These are phyloP conservation scores for Podarcis siculus DNA, from an alignment of 2,797 vertebrate genomes.

Conservation along the genomic window DNA sequence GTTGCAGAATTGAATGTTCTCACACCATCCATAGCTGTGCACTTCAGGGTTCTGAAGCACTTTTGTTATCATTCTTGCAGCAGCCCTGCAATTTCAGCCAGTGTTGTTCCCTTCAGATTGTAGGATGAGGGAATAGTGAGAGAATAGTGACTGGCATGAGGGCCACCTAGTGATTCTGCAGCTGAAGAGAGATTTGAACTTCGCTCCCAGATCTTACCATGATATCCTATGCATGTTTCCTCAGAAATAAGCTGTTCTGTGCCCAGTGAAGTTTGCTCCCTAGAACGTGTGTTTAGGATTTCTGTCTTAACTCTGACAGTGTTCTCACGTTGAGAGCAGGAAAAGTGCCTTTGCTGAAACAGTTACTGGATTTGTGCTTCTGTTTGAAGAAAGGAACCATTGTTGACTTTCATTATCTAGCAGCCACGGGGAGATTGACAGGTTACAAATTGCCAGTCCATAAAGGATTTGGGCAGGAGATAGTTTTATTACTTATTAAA, in stretches of 20 bases:
- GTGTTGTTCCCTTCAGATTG: background rate
- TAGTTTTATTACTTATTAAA: slow-evolving; percentile 62
- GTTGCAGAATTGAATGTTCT: background rate
- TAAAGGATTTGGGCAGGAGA: slow-evolving; percentile 63
- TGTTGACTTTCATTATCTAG: slow-evolving; percentile 73
- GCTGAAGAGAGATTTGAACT: background rate
- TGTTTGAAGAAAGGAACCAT: slow-evolving; percentile 75
- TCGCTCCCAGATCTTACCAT: background rate
- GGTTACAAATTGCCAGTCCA: slow-evolving; percentile 68
- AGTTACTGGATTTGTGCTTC: slow-evolving; percentile 74
- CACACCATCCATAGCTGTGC: background rate
- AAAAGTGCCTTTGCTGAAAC: slow-evolving; percentile 57
- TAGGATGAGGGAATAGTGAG: background rate
- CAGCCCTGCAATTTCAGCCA: background rate
- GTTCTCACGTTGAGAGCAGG: background rate
- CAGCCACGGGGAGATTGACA: slow-evolving; percentile 74
- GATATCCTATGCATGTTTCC: background rate
- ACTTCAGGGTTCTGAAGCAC: background rate
- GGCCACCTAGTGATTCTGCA: background rate
- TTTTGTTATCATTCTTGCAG: background rate
- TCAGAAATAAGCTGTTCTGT: background rate
- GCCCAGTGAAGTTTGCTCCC: background rate
- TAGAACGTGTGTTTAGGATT: background rate
- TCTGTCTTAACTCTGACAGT: background rate
- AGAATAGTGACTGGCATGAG: background rate